Conservation (phyloP, 2,113 vertebrate genomes). For the Pluvianellus socialis region DNA sequence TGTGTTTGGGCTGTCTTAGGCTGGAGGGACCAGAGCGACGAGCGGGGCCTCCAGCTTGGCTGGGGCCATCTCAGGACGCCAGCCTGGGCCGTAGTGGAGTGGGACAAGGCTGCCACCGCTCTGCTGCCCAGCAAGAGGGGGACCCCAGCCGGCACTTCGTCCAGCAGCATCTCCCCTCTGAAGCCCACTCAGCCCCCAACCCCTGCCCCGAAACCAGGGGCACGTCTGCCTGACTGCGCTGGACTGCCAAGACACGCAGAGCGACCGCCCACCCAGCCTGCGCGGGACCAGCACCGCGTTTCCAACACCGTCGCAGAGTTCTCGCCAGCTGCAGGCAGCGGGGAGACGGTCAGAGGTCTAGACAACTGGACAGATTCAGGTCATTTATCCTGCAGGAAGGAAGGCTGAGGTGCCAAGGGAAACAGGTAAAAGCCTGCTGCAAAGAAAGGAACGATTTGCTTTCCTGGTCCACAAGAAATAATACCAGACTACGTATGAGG, state of each 20-base stretch:
- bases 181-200: background rate
- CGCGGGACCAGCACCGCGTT: rapidly evolving
- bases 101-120: background rate
- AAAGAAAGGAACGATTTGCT: background rate
- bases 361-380: background rate
- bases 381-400: background rate
- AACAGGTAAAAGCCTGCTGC: background rate
- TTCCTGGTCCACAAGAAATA: background rate
- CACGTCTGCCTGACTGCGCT: background rate
- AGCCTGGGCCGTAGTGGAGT: background rate
- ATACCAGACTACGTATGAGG: rapidly evolving
- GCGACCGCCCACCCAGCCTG: background rate
- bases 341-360: background rate
- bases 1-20: background rate
- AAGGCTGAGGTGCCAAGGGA: background rate
- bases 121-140: too few relatives aligned
- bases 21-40: background rate
- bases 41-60: background rate
- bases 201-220: background rate
- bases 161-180: background rate
- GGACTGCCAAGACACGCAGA: too few relatives aligned
- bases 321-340: background rate
- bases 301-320: background rate
- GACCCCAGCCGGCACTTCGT: background rate
- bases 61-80: background rate